These are phyloP conservation scores for Lontra canadensis DNA, from an alignment of 2,113 vertebrate genomes.

Conservation along the genomic window DNA sequence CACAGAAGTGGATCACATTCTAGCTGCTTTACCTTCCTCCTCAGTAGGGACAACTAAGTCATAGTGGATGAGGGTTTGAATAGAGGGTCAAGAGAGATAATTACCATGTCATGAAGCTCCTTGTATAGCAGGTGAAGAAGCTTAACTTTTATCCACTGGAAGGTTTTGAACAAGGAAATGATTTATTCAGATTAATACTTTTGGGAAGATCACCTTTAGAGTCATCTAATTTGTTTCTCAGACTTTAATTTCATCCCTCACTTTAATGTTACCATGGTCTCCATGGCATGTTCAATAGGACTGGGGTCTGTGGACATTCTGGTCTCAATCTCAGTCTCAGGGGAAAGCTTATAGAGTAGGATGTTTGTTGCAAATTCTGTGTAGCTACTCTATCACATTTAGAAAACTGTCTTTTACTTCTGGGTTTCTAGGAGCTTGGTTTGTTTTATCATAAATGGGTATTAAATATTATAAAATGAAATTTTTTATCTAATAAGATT, in stretches of 20 bases:
- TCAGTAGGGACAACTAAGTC: background rate
- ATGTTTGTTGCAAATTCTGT: background rate
- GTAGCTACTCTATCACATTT: background rate
- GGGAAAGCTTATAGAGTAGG: background rate
- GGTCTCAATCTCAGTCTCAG: background rate
- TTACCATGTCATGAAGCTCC: background rate
- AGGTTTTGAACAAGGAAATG: background rate
- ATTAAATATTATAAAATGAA: background rate
- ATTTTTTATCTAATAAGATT: background rate
- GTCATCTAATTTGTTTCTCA: background rate
- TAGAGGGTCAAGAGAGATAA: background rate
- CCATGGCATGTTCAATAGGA: background rate
- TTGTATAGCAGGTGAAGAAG: background rate
- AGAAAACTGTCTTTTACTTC: background rate
- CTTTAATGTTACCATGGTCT: background rate
- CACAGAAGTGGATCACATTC: background rate
- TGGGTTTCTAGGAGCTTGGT: background rate
- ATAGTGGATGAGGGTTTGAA: background rate
- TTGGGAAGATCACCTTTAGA: background rate
- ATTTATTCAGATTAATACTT: background rate
- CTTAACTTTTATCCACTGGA: background rate
- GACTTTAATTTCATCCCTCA: background rate
- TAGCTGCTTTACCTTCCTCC: background rate
- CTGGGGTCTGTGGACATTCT: background rate
- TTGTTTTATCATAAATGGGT: background rate